These are phyloP conservation scores for Ypsolopha scabrella DNA, from an alignment of 2,888 invertebrate species.

Conservation along the genomic window DNA sequence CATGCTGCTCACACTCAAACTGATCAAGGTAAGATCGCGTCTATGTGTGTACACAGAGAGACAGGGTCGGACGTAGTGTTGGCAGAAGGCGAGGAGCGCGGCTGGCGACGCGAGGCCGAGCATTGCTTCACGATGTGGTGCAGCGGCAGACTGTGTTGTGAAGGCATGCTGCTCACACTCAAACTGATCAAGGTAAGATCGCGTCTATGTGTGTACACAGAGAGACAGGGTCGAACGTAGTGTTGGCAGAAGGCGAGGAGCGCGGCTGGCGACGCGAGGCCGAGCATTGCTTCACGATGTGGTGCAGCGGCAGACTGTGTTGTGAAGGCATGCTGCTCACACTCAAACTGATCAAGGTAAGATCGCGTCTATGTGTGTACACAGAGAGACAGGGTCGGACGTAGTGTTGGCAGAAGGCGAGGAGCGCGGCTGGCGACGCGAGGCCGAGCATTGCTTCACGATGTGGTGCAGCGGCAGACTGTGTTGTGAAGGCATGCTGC, in stretches of 20 bases:
- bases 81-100: background rate
- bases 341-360: no score
- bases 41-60: no score
- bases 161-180: constrained; percentile 96
- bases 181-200: constrained; percentile 94
- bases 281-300: constrained; percentile 93
- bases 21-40: constrained; percentile 77
- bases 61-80: constrained; percentile 29
- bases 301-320: constrained; percentile 95
- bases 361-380: no score
- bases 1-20: constrained; percentile 94
- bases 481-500: no score
- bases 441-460: constrained; percentile 94
- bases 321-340: no score
- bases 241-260: background rate
- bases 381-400: constrained; percentile 49
- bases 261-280: constrained; percentile 86
- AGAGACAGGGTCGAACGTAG: no score
- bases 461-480: constrained; percentile 97
- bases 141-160: constrained; percentile 93
- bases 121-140: constrained; percentile 96
- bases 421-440: constrained; percentile 81
- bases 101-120: constrained; percentile 93
- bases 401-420: constrained; percentile 68
- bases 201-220: no score